Percentiles rank a stretch among this genome's conserved stretches.
These are phyloP conservation scores for Morelia viridis DNA, from an alignment of 2,797 vertebrate species.

Conservation along the genomic window DNA sequence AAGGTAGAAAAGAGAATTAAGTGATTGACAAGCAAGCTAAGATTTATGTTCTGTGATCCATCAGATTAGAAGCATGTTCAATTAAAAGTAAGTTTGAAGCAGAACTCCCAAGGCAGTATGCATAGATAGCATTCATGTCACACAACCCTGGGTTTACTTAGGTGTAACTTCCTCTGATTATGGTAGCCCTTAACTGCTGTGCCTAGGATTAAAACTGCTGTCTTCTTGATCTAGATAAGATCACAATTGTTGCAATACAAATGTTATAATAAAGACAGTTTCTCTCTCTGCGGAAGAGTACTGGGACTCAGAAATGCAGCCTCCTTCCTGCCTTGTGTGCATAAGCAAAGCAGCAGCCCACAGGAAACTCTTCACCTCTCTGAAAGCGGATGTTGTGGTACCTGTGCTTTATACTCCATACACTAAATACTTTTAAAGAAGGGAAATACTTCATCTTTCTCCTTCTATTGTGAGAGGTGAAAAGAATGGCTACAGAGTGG, in stretches of 20 bases:
- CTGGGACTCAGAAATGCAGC: neutral
- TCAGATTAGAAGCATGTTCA: neutral
- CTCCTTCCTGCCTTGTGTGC: conserved; percentile 8
- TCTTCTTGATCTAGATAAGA: neutral
- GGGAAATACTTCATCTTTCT: neutral
- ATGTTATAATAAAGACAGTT: neutral
- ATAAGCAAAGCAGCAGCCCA: neutral
- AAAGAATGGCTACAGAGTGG: neutral
- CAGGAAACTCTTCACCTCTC: conserved; percentile 29
- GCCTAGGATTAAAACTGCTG: neutral
- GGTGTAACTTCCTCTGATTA: neutral
- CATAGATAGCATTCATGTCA: neutral
- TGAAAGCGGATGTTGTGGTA: conserved; percentile 12
- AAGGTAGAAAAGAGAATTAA: neutral
- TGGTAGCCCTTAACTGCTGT: neutral
- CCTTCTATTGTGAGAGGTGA: neutral
- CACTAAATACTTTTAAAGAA: neutral
- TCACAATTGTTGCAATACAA: neutral
- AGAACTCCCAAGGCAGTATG: neutral
- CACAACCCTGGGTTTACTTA: neutral
- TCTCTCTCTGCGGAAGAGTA: neutral
- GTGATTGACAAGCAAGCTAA: neutral
- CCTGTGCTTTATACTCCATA: conserved; percentile 5
- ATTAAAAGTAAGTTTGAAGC: neutral
- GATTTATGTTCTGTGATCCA: neutral